Base-by-base conservation (phyloP, 2,797 vertebrate species). In the Tolypeutes matacus region DNA sequence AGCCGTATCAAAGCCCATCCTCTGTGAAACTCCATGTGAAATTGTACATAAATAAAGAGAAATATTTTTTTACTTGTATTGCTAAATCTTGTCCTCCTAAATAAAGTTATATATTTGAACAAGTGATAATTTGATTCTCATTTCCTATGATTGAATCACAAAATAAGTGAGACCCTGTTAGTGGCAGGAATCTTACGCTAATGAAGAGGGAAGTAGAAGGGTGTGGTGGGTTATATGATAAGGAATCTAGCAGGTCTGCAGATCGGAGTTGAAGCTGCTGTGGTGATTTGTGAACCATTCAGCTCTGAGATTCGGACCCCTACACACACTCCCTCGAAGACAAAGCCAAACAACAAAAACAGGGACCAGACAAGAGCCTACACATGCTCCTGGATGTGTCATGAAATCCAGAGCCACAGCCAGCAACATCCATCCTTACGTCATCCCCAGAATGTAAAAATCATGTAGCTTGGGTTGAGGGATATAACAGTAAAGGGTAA, bases 331-430 rank as follows among this genome's bases (percentile, higher is more conserved):
- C 15, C 29, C 18, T 18, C 10, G 5, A 31, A 62, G 86, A 56
- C 34, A 81, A 81, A 84, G 12, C 8, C 62, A 75, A 77, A 94
- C 3, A 42, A 65, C 1, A n/a, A 51, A 51, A n/a, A 46, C 0
- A 51, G 5, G 25, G 31, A 62, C 12, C 23, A 21, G 17, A 8
- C 9, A 39, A 49, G 49, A 70, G 36, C 18, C 23, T 31, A 20
- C 0, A 8, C 12, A 42, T 1, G 2, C 25, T 65, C 14, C 7
- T 14, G 2, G 8, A 11, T n/a, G 36, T 34, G 17, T 4, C 42
- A 14, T 73, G 12, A 86, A 86, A 88, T 75, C 7, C 2, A 62
- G n/a, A 75, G 56, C 27, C 58, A 23, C 10, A 86, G 20, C 13
- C 39, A 60, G 8, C 34, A 60, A 4, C 12, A 2, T 83, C 36